Conservation (phyloP, 2,797 vertebrate species). For the Passerculus sandwichensis region DNA sequence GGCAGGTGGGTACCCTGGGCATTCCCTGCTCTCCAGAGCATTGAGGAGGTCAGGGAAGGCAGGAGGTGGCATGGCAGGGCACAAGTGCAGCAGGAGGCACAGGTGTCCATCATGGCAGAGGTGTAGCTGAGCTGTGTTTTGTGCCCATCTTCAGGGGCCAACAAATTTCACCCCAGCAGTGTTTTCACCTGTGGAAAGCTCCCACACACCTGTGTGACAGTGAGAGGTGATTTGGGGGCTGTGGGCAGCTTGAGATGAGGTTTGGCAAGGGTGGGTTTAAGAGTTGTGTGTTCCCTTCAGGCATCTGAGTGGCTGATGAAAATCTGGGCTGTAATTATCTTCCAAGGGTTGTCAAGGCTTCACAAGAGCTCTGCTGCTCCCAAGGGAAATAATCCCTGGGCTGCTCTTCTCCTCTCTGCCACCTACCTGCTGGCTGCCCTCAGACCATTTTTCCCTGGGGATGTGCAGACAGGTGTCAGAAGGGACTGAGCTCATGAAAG, state of each 20-base stretch:
- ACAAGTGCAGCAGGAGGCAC: neutral
- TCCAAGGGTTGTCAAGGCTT: neutral
- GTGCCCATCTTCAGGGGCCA: neutral
- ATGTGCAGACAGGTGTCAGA: neutral
- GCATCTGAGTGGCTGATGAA: neutral
- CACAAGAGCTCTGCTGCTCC: neutral
- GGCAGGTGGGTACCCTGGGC: fast-evolving
- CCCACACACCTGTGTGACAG: neutral
- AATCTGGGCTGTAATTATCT: neutral
- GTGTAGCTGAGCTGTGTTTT: neutral
- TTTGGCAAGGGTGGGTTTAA: neutral
- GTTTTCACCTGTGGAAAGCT: neutral
- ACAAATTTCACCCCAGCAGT: too few relatives aligned
- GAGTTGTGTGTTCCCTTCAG: fast-evolving
- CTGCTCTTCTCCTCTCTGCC: neutral
- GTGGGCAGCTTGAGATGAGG: neutral
- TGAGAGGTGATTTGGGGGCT: neutral
- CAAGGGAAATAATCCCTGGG: neutral
- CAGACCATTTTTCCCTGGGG: fast-evolving
- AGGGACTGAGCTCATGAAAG: neutral
- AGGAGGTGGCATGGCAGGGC: neutral
- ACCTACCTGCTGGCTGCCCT: neutral
- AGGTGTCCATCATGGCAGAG: fast-evolving
- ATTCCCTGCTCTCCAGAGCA: neutral
- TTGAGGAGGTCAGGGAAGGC: neutral